Evolutionary conservation across 2,888 invertebrate genomes (phyloP), one percentile per base, ranked within the genome.

Genomic region (Dioctria rufipes): DNA sequence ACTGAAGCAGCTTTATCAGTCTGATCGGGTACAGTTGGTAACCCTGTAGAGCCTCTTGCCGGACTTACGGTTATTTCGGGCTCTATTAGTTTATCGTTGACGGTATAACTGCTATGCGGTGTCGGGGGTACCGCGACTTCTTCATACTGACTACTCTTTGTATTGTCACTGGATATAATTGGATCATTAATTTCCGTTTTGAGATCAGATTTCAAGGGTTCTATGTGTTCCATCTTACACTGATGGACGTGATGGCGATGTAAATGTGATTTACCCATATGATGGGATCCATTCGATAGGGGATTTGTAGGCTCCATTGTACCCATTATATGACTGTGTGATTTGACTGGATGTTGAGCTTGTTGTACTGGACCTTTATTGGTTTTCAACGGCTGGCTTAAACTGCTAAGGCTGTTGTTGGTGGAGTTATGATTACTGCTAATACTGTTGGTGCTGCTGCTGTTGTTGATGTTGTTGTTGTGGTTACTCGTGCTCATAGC

Each of bases 1-100:
- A 80, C 78, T 46, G 69, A 79, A 37, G 85, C 78, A 60, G 82
- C 82, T 9, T 82, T 78, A 39, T 83, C 82, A n/a, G 89, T 89
- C 25, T 92, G 92, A 82, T 83, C 58, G 84, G 92, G 92, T 0
- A 92, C 92, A 0, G 92, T 91, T 83, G 92, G 93, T 84, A 92
- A 92, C 2, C 92, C 93, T 4, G 92, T 93, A 5, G 93, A 93
- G 37, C 93, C 93, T 5, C 93, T 89, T 3, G 93, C 93, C n/a
- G 78, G 93, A 73, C 93, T 93, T 0, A 93, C 83, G 61, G 84
- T 85, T 39, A 85, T 83, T 82, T 87, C 85, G 6, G 85, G 83
- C 9, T 86, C 86, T 46, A 86, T 82, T 5, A 85, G 65, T 79
- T 84, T 84, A 69, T 80, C 77, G 79, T 83, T 84, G 8, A 83